These are phyloP conservation scores for Chirona hameri DNA, from an alignment of 2,888 invertebrate species.

Conservation along the genomic window DNA sequence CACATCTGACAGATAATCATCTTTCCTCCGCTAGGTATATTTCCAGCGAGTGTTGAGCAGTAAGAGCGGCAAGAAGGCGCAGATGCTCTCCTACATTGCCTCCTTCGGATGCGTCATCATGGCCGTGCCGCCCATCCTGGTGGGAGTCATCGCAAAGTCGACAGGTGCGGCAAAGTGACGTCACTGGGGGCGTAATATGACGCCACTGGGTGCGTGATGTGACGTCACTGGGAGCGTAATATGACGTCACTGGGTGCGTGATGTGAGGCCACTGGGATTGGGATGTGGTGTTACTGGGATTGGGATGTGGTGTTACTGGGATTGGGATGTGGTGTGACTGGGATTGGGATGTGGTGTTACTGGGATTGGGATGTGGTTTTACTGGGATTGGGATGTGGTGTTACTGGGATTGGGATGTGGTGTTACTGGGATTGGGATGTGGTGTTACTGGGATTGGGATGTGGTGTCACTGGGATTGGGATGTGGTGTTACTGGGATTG, in stretches of 20 bases:
- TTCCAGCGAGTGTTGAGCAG: conserved; percentile 97
- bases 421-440: too few species aligned
- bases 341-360: too few species aligned
- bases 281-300: too few species aligned
- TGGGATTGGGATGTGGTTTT: too few species aligned
- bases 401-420: too few species aligned
- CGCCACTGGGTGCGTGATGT: too few species aligned
- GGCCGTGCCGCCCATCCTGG: conserved; percentile 94
- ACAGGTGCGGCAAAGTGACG: conserved; percentile 57
- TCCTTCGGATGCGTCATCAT: conserved; percentile 93
- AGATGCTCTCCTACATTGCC: conserved; percentile 92
- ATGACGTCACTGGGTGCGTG: too few species aligned
- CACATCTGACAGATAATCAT: background rate
- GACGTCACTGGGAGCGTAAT: background rate
- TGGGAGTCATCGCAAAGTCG: conserved; percentile 94
- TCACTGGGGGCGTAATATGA: background rate
- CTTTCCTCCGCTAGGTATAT: conserved; percentile 66
- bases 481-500: too few species aligned
- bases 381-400: too few species aligned
- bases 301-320: background rate
- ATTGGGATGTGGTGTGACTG: too few species aligned
- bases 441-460: too few species aligned
- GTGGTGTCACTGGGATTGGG: too few species aligned
- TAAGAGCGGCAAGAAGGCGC: conserved; percentile 88
- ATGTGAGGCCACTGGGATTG: background rate